Percentiles rank a stretch among this genome's conserved stretches.
Evolutionary conservation across 2,113 vertebrate species (phyloP).

Genomic region (Tachysurus fulvidraco): DNA sequence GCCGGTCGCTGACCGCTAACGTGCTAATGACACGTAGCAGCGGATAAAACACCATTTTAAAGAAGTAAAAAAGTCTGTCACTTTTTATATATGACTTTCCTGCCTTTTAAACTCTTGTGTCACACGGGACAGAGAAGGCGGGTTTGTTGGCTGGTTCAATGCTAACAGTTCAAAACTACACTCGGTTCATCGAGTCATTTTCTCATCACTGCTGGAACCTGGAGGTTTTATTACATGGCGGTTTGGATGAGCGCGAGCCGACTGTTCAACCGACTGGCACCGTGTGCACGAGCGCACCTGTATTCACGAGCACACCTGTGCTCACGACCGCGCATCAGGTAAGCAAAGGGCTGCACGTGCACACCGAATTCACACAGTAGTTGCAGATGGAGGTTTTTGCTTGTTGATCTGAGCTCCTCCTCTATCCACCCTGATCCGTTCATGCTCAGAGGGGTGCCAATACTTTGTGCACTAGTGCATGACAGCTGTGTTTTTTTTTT

Average conservation of each 20-base stretch:
- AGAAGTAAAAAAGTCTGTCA: no score
- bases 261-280: neutral
- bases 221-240: neutral
- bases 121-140: no score
- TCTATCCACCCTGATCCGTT: neutral
- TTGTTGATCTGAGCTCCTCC: no score
- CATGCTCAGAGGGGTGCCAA: neutral
- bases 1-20: slow-evolving; percentile 8
- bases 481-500: neutral
- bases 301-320: neutral
- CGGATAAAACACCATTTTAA: neutral
- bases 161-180: no score
- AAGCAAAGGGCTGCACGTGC: neutral
- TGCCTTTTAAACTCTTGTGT: no score
- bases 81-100: no score
- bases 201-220: neutral
- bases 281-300: no score
- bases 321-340: slow-evolving; percentile 1
- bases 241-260: slow-evolving; percentile 24
- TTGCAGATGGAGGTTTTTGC: no score
- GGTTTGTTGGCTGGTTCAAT: no score
- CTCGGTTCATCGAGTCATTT: no score
- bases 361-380: neutral
- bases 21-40: neutral
- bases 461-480: neutral